phyloP scores from a whole-genome alignment of 1,140 invertebrate species.

The Ceratosolen solmsi region DNA sequence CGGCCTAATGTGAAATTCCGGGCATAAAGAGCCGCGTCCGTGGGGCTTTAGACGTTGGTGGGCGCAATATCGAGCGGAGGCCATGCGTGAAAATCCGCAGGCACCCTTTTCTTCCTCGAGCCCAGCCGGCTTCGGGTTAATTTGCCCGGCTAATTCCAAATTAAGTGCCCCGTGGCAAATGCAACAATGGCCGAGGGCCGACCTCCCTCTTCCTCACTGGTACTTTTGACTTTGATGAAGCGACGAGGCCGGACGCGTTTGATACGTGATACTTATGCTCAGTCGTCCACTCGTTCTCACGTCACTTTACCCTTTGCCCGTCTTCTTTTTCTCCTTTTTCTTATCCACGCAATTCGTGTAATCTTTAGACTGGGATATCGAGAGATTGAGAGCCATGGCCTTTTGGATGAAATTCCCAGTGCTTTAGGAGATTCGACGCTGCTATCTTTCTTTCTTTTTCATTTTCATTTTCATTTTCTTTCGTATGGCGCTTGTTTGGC shows the following conservation, averaged over 20 bases:
- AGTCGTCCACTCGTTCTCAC: neutral
- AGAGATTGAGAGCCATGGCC: too few species aligned
- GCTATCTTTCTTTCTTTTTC: too few species aligned
- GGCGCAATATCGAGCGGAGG: neutral
- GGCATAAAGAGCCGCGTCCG: too few species aligned
- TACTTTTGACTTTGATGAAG: conserved; percentile 30
- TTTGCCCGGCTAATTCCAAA: conserved; percentile 55
- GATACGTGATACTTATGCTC: neutral
- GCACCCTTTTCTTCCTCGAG: neutral
- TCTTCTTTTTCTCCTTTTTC: neutral
- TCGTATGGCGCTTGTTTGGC: too few species aligned
- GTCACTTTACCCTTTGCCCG: neutral
- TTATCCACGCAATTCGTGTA: too few species aligned
- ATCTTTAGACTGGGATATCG: too few species aligned
- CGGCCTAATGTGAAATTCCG: too few species aligned
- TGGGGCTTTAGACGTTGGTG: neutral
- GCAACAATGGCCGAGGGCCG: neutral
- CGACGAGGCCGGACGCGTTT: neutral
- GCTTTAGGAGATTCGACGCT: too few species aligned
- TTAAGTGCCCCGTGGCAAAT: conserved; percentile 47
- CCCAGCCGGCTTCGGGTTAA: neutral
- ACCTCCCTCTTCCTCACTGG: neutral
- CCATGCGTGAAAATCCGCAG: neutral
- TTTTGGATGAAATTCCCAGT: too few species aligned
- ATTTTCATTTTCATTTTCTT: too few species aligned